Evolutionary conservation across 2,113 vertebrate genomes (phyloP).

Genomic region (Amphiprion percula): DNA sequence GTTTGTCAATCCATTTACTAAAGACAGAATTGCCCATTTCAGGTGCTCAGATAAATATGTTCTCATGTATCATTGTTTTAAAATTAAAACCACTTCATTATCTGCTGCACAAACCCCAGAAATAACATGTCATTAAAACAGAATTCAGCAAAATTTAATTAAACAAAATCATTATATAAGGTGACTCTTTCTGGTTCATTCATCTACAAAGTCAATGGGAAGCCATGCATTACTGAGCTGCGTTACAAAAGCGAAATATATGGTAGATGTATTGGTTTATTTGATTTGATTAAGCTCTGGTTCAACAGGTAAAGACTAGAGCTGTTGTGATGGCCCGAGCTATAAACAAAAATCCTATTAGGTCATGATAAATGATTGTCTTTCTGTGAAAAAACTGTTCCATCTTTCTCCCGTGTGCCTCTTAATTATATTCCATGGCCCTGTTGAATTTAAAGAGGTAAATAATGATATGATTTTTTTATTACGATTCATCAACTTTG

Average conservation of each 20-base stretch:
- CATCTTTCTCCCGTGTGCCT: slow-evolving; percentile 55
- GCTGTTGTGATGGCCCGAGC: slow-evolving; percentile 29
- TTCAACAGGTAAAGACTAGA: slow-evolving; percentile 63
- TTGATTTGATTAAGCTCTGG: slow-evolving; percentile 64
- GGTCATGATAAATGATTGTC: slow-evolving; percentile 70
- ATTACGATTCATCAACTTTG: slow-evolving; percentile 80
- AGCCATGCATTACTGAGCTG: slow-evolving; percentile 12
- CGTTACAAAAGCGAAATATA: slow-evolving; percentile 10
- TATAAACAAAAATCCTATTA: slow-evolving; percentile 79
- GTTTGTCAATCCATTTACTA: slow-evolving; percentile 34
- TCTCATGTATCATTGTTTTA: background rate
- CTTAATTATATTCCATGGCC: slow-evolving; percentile 76
- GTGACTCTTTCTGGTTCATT: slow-evolving; percentile 42
- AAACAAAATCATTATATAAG: slow-evolving; percentile 41
- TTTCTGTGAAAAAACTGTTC: slow-evolving; percentile 50
- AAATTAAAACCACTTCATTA: slow-evolving; percentile 16
- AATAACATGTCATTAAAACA: slow-evolving; percentile 58
- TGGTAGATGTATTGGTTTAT: slow-evolving; percentile 16
- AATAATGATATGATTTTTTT: slow-evolving; percentile 83
- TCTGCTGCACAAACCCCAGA: slow-evolving; percentile 16
- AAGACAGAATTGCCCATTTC: slow-evolving; percentile 13
- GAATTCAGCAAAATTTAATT: slow-evolving; percentile 33
- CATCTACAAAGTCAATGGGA: slow-evolving; percentile 19
- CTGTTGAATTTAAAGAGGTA: slow-evolving; percentile 82
- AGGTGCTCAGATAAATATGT: slow-evolving; percentile 23